Percentiles rank a stretch among this genome's conserved stretches.
Conservation (phyloP, 1,140 invertebrate genomes). For the Penaeus japonicus region DNA sequence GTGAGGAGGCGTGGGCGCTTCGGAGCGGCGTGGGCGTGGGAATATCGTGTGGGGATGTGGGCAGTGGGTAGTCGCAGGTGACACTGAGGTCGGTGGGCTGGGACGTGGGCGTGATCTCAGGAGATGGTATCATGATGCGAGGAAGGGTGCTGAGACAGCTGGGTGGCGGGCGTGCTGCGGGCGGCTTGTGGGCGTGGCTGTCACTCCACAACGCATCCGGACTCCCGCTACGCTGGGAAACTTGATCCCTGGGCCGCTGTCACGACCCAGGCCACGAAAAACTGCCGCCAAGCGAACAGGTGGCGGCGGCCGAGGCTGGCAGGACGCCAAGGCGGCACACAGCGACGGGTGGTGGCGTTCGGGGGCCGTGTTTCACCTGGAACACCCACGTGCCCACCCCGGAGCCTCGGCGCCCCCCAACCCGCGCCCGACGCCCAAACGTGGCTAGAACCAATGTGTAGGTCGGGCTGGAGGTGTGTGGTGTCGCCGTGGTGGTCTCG, state of each 20-base stretch:
- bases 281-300: conserved; percentile 15
- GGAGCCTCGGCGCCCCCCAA: neutral
- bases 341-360: neutral
- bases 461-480: conserved; percentile 8
- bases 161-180: neutral
- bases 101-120: neutral
- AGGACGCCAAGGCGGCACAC: neutral
- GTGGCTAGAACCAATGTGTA: neutral
- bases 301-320: neutral
- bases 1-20: too few species aligned
- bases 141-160: neutral
- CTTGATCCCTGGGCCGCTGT: neutral
- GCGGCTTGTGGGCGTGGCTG: neutral
- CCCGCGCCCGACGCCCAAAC: neutral
- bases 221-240: neutral
- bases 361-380: neutral
- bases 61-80: neutral
- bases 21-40: too few species aligned
- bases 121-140: neutral
- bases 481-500: neutral
- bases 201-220: conserved; percentile 12
- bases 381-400: neutral
- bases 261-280: conserved; percentile 7
- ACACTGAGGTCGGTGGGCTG: neutral
- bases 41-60: neutral